Evolutionary conservation across 2,797 vertebrate species (phyloP).

Genomic region (Cercopithecus diana): DNA sequence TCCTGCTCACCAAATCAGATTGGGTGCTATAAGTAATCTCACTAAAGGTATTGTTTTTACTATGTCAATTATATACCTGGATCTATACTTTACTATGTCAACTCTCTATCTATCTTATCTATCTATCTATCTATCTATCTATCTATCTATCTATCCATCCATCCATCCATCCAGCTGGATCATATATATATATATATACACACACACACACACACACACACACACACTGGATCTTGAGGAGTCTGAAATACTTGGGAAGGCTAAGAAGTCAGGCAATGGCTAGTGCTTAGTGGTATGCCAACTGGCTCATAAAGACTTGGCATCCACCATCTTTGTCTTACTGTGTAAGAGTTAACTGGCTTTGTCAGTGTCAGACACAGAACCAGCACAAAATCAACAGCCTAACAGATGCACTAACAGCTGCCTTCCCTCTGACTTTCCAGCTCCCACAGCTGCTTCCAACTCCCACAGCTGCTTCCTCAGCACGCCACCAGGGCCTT

Average conservation of each 20-base stretch:
- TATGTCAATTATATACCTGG: background rate
- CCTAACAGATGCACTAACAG: rapidly evolving
- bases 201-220: no score
- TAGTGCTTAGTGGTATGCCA: background rate
- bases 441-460: background rate
- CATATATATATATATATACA: rapidly evolving
- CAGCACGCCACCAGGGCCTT: background rate
- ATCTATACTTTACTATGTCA: background rate
- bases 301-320: background rate
- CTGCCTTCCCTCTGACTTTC: background rate
- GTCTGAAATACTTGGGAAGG: background rate
- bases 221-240: background rate
- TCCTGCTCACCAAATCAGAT: background rate
- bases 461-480: background rate
- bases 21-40: background rate
- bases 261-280: background rate
- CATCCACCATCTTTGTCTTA: background rate
- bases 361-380: background rate
- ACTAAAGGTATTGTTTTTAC: background rate
- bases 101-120: no score
- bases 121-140: background rate
- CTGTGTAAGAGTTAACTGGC: background rate
- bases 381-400: background rate
- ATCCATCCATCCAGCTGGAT: no score
- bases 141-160: no score